Evolutionary conservation across 2,113 vertebrate genomes (phyloP), one percentile per base, ranked within the genome.

Genomic region (Monopterus albus): DNA sequence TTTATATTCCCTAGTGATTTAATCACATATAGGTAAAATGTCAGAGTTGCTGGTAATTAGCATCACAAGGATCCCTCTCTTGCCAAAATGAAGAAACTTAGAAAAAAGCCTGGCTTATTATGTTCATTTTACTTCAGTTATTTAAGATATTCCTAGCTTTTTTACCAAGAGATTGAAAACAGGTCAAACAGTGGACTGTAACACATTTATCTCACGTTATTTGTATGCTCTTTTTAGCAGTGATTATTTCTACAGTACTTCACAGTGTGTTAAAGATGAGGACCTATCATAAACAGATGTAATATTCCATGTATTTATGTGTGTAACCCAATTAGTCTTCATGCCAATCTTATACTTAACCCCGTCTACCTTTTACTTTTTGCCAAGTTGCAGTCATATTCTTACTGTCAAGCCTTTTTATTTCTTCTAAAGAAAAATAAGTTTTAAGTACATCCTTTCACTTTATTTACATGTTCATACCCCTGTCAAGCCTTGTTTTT

Each of bases 281-380:
- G 91, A 92, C 87, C 89, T 91, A 88, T 90, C 76, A 86, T 88
- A 65, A 81, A 81, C 77, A 88, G 86, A 81, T 84, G 83, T 81
- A 86, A 88, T 87, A 90, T 92, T 92, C 85, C 91, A 83, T 91
- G 89, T 93, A 92, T 92, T 91, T 92, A 88, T 90, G 88, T 93
- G 89, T 91, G 85, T 90, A 92, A 92, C 85, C 82, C 86, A 88
- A 88, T 91, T 89, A 87, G 87, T 90, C 89, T 85, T 91, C 87
- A 88, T 90, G 87, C 87, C 86, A 89, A 86, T 86, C 87, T 84
- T 86, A 66, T 87, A 88, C 79, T 84, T 85, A 85, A 83, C 70
- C 74, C 82, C 82, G 84, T 79, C 36, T 75, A 79, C n/a, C 35
- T 87, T 82, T 86, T 75, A 57, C 43, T 88, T 87, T 91, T 87